Conservation (phyloP, 1,140 invertebrate genomes). For the Drosophila melanogaster region Release_6_plus_ISO1_MT NT_037436.4:6797001-6797500, state of each 20-base stretch:
- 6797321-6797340: slow-evolving; percentile 24
- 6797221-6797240: slow-evolving; percentile 83
- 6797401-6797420: slow-evolving; percentile 68
- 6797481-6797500: slow-evolving; percentile 65
- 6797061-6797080: slow-evolving; percentile 83
- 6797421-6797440: slow-evolving; percentile 33
- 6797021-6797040: slow-evolving; percentile 19
- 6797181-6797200: slow-evolving; percentile 85
- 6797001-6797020: neutral
- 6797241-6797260: slow-evolving; percentile 60
- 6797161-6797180: slow-evolving; percentile 82
- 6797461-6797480: slow-evolving; percentile 42
- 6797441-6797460: slow-evolving; percentile 75
- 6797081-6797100: slow-evolving; percentile 57
- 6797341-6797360: slow-evolving; percentile 40
- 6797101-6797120: slow-evolving; percentile 75
- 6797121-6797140: slow-evolving; percentile 62
- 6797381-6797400: slow-evolving; percentile 40
- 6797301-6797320: slow-evolving; percentile 81
- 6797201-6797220: slow-evolving; percentile 84
- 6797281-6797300: slow-evolving; percentile 48
- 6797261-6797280: neutral
- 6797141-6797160: slow-evolving; percentile 45
- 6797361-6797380: slow-evolving; percentile 38
- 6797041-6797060: slow-evolving; percentile 47